These are phyloP conservation scores for Bombus ignitus DNA, from an alignment of 1,140 invertebrate species.

Conservation along the genomic window DNA sequence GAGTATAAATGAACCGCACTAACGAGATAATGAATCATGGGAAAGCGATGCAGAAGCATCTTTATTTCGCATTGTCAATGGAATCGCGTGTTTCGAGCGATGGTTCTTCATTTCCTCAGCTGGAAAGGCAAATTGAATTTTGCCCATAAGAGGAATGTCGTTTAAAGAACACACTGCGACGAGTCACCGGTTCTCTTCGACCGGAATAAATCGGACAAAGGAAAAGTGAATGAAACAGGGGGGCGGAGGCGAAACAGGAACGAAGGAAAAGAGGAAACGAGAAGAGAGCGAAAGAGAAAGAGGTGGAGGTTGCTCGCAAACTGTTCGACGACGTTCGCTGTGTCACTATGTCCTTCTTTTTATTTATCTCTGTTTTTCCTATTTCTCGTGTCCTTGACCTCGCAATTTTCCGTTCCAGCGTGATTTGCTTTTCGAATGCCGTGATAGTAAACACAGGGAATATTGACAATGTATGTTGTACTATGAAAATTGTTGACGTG, in stretches of 20 bases:
- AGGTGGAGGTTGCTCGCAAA: conserved; percentile 11
- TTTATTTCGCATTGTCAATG: conserved; percentile 31
- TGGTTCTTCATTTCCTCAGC: not conserved
- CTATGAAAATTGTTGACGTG: no score
- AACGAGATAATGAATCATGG: conserved; percentile 7
- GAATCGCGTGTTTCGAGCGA: not conserved
- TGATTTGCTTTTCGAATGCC: not conserved
- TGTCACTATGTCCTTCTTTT: not conserved
- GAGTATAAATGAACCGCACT: not conserved
- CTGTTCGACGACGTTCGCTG: conserved; percentile 4
- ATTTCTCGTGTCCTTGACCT: conserved; percentile 8
- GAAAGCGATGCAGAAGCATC: not conserved
- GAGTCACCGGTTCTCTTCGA: not conserved
- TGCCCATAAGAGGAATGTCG: conserved; percentile 39
- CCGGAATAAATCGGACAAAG: conserved; percentile 10
- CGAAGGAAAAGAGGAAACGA: not conserved
- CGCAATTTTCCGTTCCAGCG: no score
- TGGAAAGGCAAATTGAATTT: conserved; percentile 61
- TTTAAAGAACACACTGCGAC: conserved; percentile 42
- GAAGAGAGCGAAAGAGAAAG: not conserved
- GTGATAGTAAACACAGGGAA: not conserved
- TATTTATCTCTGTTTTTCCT: not conserved
- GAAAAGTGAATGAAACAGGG: not conserved
- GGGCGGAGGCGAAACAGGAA: not conserved
- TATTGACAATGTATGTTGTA: no score